phyloP scores from a whole-genome alignment of 2,888 invertebrate species.

The Caradrina clavipalpis region DNA sequence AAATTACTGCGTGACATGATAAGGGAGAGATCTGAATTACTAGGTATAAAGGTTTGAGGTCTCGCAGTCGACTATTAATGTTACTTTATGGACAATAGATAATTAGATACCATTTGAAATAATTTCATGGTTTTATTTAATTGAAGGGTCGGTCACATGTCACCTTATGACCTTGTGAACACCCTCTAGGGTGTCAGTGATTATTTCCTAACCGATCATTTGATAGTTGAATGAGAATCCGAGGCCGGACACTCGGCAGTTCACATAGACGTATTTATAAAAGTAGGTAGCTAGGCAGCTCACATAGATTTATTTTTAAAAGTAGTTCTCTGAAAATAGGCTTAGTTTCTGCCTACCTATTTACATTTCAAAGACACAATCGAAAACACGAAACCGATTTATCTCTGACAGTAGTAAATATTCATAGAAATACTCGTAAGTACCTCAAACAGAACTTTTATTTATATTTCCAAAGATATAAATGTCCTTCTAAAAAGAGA shows the following conservation, averaged over 20 bases:
- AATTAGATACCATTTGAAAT: too few species aligned
- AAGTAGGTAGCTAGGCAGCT: neutral
- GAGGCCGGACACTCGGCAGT: neutral
- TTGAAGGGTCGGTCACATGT: too few species aligned
- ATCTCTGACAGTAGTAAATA: constrained; percentile 30
- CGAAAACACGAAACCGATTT: constrained; percentile 44
- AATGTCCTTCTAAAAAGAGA: constrained; percentile 26
- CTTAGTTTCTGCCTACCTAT: constrained; percentile 1
- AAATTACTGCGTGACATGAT: constrained; percentile 22
- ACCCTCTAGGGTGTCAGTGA: neutral
- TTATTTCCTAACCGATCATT: neutral
- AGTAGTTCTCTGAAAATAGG: constrained; percentile 9
- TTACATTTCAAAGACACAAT: constrained; percentile 23
- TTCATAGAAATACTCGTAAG: constrained; percentile 17
- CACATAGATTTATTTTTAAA: neutral
- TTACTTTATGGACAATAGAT: neutral
- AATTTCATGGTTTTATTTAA: neutral
- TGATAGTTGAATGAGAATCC: neutral
- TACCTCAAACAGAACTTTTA: constrained; percentile 16
- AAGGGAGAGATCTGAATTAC: neutral
- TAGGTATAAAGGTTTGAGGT: neutral
- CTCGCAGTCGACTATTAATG: neutral
- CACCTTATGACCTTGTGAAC: too few species aligned
- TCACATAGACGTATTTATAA: neutral
- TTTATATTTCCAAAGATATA: constrained; percentile 30